Conservation (phyloP, 2,888 invertebrate species). For the Euplagia quadripunctaria region DNA sequence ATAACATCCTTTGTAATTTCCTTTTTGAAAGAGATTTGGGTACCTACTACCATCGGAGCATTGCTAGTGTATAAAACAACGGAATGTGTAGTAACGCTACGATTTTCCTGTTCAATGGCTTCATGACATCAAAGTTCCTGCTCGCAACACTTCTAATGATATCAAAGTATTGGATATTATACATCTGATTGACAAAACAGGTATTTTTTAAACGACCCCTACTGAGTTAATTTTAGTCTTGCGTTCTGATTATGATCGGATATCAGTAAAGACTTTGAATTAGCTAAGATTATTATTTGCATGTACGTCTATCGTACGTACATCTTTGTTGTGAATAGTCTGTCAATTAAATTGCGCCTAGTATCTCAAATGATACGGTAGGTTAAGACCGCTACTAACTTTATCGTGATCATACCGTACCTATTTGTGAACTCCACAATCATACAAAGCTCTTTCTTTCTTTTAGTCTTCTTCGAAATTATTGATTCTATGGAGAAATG, state of each 20-base stretch:
- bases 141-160: neutral
- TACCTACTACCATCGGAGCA: neutral
- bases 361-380: neutral
- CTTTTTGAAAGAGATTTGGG: conserved; percentile 10
- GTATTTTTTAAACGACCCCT: neutral
- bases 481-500: neutral
- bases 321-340: neutral
- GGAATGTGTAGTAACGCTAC: neutral
- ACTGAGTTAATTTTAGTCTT: neutral
- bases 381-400: neutral
- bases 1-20: conserved; percentile 24
- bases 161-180: neutral
- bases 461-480: neutral
- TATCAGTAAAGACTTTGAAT: neutral
- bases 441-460: neutral
- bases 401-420: neutral
- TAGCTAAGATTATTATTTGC: neutral
- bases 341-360: neutral
- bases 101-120: conserved; percentile 14
- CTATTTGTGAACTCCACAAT: neutral
- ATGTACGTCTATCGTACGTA: neutral
- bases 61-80: neutral
- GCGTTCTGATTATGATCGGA: neutral
- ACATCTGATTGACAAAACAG: neutral
- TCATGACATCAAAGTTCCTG: too few species aligned